phyloP scores from a whole-genome alignment of 2,888 invertebrate species.

The Hartigia nigra region DNA sequence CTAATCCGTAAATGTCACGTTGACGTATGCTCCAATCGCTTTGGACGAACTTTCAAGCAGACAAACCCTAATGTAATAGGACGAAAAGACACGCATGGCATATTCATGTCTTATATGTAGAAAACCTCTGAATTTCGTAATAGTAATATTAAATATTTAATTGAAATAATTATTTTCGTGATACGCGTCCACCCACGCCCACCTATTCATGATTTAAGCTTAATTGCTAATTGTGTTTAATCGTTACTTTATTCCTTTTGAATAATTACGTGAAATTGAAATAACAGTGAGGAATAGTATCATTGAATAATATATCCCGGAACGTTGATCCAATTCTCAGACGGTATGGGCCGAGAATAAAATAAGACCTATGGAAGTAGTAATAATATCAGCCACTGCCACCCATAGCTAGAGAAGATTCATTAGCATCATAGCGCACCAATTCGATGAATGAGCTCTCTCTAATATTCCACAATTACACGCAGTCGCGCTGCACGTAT shows the following conservation, averaged over 20 bases:
- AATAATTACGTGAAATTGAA: not conserved
- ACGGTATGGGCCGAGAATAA: too few species aligned
- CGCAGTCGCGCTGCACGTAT: constrained; percentile 29
- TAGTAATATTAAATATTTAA: not conserved
- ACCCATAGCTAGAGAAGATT: not conserved
- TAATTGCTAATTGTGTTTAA: not conserved
- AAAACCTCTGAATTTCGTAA: not conserved
- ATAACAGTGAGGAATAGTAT: not conserved
- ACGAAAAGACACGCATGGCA: not conserved
- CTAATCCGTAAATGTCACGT: constrained; percentile 21
- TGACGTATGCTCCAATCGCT: not conserved
- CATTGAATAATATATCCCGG: not conserved
- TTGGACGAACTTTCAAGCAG: not conserved
- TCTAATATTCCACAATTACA: constrained; percentile 36
- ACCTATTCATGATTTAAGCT: not conserved
- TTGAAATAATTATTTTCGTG: not conserved
- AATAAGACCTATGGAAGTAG: too few species aligned
- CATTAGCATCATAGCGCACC: not conserved
- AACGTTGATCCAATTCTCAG: not conserved
- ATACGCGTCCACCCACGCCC: not conserved
- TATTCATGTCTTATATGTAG: not conserved
- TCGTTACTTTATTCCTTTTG: not conserved
- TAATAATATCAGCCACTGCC: too few species aligned
- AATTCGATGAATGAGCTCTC: constrained; percentile 12
- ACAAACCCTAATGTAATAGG: not conserved